Conservation (phyloP, 2,113 vertebrate genomes). For the zebrafish (Danio rerio) region GRCz12tu NC_133196.1:34585001-34585500, state of each 20-base stretch:
- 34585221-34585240: constrained; percentile 8
- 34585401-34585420: constrained; percentile 54
- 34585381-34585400: constrained; percentile 36
- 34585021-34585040: neutral
- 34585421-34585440: constrained; percentile 39
- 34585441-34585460: constrained; percentile 53
- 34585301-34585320: constrained; percentile 7
- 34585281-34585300: neutral
- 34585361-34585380: constrained; percentile 46
- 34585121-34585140: constrained; percentile 49
- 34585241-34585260: neutral
- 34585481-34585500: neutral
- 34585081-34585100: constrained; percentile 34
- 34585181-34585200: neutral
- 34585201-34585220: constrained; percentile 35
- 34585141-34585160: constrained; percentile 25
- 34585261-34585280: neutral
- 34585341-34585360: constrained; percentile 47
- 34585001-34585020: neutral
- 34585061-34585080: constrained; percentile 13
- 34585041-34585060: neutral
- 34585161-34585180: constrained; percentile 7
- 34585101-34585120: constrained; percentile 47
- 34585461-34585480: constrained; percentile 39
- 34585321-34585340: constrained; percentile 13